These are phyloP conservation scores for Limosa lapponica DNA, from an alignment of 2,797 vertebrate species.

Conservation along the genomic window DNA sequence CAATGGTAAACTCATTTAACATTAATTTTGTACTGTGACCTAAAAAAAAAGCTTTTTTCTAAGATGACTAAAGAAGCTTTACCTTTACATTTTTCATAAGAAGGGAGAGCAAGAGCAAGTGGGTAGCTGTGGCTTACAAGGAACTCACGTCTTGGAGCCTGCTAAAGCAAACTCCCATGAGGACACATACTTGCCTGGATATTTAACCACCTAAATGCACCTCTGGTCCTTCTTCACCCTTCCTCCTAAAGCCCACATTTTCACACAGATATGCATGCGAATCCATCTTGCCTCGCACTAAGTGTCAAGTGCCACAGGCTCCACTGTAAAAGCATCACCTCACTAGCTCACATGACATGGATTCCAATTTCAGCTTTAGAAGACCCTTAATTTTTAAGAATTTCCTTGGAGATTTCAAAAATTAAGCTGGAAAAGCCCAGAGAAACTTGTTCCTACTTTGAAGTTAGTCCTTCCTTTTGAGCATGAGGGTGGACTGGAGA, in stretches of 20 bases:
- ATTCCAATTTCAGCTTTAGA: not conserved
- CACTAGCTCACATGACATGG: no score
- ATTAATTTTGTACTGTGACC: not conserved
- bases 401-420: not conserved
- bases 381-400: not conserved
- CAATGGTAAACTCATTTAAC: not conserved
- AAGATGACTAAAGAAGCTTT: not conserved
- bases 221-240: not conserved
- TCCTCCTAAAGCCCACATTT: not conserved
- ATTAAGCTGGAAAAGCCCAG: not conserved
- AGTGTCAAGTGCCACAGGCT: not conserved
- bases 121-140: not conserved
- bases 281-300: not conserved
- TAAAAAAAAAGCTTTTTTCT: not conserved
- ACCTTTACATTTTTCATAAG: not conserved
- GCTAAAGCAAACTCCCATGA: not conserved
- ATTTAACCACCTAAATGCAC: not conserved
- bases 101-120: not conserved
- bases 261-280: not conserved
- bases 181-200: not conserved
- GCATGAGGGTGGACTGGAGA: not conserved
- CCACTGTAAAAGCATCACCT: not conserved
- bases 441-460: not conserved
- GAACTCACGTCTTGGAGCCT: rapidly evolving
- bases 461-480: not conserved